These are phyloP conservation scores for Gadopsis marmoratus DNA, from an alignment of 2,797 vertebrate genomes.

Conservation along the genomic window DNA sequence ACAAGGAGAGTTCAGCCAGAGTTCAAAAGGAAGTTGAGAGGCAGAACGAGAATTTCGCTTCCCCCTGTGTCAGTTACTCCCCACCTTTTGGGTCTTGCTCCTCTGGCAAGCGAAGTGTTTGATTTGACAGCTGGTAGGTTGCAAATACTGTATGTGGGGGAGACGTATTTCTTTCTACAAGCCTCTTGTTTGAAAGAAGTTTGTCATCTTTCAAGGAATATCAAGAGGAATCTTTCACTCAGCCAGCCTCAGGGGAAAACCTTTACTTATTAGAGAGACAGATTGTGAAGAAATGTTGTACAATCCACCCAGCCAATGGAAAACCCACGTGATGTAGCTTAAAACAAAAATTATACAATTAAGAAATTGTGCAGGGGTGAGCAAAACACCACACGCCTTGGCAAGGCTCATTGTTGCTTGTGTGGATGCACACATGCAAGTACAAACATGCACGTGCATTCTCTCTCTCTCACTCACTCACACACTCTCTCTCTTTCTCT, in stretches of 20 bases:
- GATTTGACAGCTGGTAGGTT: conserved; percentile 61
- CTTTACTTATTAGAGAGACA: conserved; percentile 26
- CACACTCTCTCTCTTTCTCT: too few relatives aligned
- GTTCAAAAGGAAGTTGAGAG: conserved; percentile 71
- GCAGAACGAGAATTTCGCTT: conserved; percentile 36
- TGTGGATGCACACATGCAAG: not conserved
- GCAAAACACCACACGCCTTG: not conserved
- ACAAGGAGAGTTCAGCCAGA: conserved; percentile 72
- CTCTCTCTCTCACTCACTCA: too few relatives aligned
- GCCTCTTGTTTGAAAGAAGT: conserved; percentile 41
- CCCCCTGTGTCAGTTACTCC: conserved; percentile 54
- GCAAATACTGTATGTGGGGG: conserved; percentile 26
- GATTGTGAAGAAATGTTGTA: conserved; percentile 9
- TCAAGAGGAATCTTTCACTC: conserved; percentile 42
- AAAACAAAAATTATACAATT: not conserved
- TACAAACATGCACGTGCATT: not conserved
- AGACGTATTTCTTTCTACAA: conserved; percentile 25
- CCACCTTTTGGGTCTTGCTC: conserved; percentile 47
- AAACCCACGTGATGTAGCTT: not conserved
- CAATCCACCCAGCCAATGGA: conserved; percentile 1
- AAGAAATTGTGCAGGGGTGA: not conserved
- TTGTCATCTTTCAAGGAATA: conserved; percentile 41
- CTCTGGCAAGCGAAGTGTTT: conserved; percentile 41
- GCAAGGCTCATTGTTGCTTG: not conserved
- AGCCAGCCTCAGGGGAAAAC: not conserved